A percentile compares a stretch with the other conserved stretches of the same genome.
These are phyloP conservation scores for Girardinichthys multiradiatus DNA, from an alignment of 2,113 vertebrate genomes.

Conservation along the genomic window DNA sequence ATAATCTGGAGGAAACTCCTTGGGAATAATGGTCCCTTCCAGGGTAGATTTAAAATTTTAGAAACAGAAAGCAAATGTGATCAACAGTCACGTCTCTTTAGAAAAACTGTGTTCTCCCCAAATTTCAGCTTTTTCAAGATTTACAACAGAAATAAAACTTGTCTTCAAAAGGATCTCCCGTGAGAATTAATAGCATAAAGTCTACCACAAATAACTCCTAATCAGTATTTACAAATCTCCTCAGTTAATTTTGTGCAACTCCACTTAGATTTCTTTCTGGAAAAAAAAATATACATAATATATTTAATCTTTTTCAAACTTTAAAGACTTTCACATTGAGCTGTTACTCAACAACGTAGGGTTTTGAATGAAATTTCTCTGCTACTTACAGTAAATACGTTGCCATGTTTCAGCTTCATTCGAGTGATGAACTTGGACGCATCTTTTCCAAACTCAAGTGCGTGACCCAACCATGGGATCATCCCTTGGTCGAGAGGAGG, in stretches of 20 bases:
- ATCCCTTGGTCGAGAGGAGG: conserved; percentile 86
- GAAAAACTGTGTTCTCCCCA: neutral
- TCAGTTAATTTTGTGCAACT: neutral
- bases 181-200: neutral
- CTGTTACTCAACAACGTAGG: neutral
- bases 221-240: too few species aligned
- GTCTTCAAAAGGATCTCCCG: neutral
- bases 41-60: neutral
- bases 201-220: neutral
- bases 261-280: too few species aligned
- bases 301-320: neutral
- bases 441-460: conserved; percentile 88
- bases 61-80: neutral
- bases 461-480: conserved; percentile 89
- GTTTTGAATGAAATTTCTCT: neutral
- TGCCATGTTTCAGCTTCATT: conserved; percentile 88
- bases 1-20: neutral
- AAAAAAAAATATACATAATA: too few species aligned
- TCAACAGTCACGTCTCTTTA: neutral
- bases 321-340: neutral
- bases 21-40: too few species aligned
- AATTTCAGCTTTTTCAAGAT: neutral
- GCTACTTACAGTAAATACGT: conserved; percentile 87
- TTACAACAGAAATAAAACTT: neutral
- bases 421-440: conserved; percentile 83